Evolutionary conservation across 2,888 invertebrate genomes (phyloP).

Genomic region (Exocentrus adspersus): DNA sequence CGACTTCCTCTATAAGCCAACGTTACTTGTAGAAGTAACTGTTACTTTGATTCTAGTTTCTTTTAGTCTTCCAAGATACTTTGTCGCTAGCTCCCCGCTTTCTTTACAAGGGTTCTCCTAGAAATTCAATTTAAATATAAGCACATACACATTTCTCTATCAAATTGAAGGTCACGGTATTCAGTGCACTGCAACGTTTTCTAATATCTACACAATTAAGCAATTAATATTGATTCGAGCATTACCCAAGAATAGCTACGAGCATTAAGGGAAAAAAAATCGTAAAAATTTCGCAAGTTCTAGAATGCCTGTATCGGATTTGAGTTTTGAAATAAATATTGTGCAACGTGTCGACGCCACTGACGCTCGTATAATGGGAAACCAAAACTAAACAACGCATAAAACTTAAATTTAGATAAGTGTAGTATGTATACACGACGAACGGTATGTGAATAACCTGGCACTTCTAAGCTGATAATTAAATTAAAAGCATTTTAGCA

Average conservation of each 20-base stretch:
- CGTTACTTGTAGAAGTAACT: too few species aligned
- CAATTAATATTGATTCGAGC: background rate
- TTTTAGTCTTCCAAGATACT: too few species aligned
- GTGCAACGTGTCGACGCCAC: background rate
- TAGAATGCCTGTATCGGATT: background rate
- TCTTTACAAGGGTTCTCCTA: background rate
- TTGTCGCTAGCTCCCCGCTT: too few species aligned
- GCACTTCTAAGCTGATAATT: background rate
- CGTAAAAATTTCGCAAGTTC: background rate
- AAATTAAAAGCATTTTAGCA: background rate
- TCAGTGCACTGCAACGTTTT: constrained; percentile 2
- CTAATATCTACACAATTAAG: background rate
- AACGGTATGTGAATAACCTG: constrained; percentile 5
- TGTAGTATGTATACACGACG: background rate
- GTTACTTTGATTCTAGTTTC: too few species aligned
- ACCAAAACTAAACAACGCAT: background rate
- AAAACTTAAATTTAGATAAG: background rate
- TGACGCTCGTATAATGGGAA: background rate
- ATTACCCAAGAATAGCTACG: background rate
- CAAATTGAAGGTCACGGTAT: background rate
- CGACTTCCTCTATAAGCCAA: too few species aligned
- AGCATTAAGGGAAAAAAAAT: background rate
- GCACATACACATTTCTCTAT: too few species aligned
- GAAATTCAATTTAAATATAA: too few species aligned
- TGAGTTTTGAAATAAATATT: background rate